Conservation (phyloP, 1,140 invertebrate species). For the Cherax destructor region DNA sequence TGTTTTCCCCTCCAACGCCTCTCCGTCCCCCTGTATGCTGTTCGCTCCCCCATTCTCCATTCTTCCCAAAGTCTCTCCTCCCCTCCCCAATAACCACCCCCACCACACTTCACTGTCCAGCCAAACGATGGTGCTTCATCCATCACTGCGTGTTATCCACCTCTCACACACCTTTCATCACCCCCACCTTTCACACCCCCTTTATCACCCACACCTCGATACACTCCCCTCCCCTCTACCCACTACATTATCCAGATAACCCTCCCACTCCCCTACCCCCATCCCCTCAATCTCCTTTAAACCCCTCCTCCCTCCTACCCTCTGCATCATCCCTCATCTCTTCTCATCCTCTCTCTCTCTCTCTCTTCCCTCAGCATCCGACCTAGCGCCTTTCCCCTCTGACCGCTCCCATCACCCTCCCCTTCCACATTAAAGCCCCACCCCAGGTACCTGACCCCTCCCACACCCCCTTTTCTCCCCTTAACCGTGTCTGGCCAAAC, state of each 20-base stretch:
- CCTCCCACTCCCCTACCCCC: neutral
- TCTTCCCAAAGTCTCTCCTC: neutral
- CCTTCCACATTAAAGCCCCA: neutral
- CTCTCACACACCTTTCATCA: no score
- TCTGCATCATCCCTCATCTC: neutral
- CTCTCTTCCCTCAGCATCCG: neutral
- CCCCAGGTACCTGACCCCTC: neutral
- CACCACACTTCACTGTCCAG: neutral
- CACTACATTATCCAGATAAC: neutral
- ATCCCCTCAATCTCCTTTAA: neutral
- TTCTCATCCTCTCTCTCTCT: neutral
- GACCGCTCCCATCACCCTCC: neutral
- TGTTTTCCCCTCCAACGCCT: neutral
- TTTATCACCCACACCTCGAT: slow-evolving; percentile 2
- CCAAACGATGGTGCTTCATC: neutral
- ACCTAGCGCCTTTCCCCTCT: neutral
- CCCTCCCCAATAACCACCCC: neutral
- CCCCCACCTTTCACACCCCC: neutral
- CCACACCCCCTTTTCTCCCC: neutral
- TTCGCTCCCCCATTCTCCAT: neutral
- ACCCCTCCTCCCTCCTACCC: neutral
- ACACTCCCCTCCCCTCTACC: slow-evolving; percentile 17
- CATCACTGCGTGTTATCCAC: neutral
- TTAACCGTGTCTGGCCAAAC: slow-evolving; percentile 18
- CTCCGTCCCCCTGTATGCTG: neutral